These are phyloP conservation scores for Rhabditoides inermis DNA, from an alignment of 2,888 invertebrate species.

Conservation along the genomic window DNA sequence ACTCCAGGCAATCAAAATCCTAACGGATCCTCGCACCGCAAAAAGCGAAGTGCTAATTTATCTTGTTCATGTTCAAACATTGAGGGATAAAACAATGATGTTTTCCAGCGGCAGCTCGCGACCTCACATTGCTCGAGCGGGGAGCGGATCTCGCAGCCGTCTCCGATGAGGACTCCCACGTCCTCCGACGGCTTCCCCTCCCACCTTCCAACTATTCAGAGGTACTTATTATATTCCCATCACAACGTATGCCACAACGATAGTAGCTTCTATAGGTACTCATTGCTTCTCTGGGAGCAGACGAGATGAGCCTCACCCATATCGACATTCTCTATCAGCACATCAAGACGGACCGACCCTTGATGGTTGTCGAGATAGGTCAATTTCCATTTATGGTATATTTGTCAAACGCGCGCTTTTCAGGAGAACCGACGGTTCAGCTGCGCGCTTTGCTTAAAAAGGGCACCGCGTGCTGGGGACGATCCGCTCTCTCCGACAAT, in stretches of 20 bases:
- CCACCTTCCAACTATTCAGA: background rate
- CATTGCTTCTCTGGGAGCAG: slow-evolving; percentile 9
- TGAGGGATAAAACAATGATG: too few species aligned
- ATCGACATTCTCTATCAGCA: slow-evolving; percentile 17
- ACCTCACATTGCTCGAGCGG: slow-evolving; percentile 8
- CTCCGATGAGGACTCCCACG: slow-evolving; percentile 2
- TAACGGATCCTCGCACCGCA: too few species aligned
- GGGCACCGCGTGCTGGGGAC: slow-evolving; percentile 31
- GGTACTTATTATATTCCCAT: too few species aligned
- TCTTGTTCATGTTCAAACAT: too few species aligned
- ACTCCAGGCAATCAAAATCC: too few species aligned
- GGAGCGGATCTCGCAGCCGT: background rate
- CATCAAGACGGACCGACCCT: slow-evolving; percentile 17
- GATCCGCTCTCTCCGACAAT: slow-evolving; percentile 6
- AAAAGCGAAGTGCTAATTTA: too few species aligned
- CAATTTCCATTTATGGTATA: background rate
- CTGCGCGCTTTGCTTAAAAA: slow-evolving; percentile 13
- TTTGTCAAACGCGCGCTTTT: slow-evolving; percentile 2
- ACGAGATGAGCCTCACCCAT: slow-evolving; percentile 24
- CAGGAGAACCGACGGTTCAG: slow-evolving; percentile 17
- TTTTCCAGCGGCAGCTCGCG: too few species aligned
- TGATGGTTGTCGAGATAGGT: slow-evolving; percentile 31
- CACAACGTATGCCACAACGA: slow-evolving; percentile 11
- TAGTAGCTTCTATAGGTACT: slow-evolving; percentile 20
- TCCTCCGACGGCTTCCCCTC: background rate